Base-by-base conservation (phyloP, 2,113 vertebrate species). In the Columba janthina region DNA sequence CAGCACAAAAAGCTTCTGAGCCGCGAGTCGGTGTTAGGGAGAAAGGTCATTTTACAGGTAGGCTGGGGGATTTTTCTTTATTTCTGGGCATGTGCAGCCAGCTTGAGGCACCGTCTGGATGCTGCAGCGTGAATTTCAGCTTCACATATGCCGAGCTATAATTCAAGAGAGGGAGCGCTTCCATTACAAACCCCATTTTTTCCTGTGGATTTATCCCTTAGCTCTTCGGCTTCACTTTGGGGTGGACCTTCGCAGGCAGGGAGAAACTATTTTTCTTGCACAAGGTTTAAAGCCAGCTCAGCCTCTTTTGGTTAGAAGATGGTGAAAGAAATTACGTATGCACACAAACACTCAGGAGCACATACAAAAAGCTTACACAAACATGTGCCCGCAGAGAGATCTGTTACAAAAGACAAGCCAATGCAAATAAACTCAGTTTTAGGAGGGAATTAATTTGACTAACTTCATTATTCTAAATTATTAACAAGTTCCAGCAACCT, bases 31-130 rank as follows among this genome's bases (percentile, higher is more conserved):
- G 73, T 28, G 51, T 28, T 5, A 81, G 88, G 44, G 61, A 85
- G 93, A 93, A 92, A 95, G 90, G 89, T 93, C 70, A n/a, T 93
- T 60, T 51, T 92, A 86, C 89, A 96, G 92, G 93, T 95, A 94
- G 57, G 81, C 64, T 82, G 62, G 14, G 71, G n/a, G 10, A 38
- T 54, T 89, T 91, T 38, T 46, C 89, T 95, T 54, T 67, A 50
- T 89, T 85, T 89, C 76, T 64, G 88, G 62, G 57, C 80, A 58
- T 2, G 28, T 28, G 48, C 10, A 13, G 91, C 88, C 90, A 93
- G 94, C 83, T 93, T 78, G 77, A 91, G 92, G 81, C 89, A 95
- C 89, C 46, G 81, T 90, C 90, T 91, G 95, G 93, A 90, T 73
- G 79, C 90, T 96, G 92, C 90, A 78, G 95, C 84, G 31, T 34